phyloP scores from a whole-genome alignment of 2,888 invertebrate species.

The Graphium colonna region DNA sequence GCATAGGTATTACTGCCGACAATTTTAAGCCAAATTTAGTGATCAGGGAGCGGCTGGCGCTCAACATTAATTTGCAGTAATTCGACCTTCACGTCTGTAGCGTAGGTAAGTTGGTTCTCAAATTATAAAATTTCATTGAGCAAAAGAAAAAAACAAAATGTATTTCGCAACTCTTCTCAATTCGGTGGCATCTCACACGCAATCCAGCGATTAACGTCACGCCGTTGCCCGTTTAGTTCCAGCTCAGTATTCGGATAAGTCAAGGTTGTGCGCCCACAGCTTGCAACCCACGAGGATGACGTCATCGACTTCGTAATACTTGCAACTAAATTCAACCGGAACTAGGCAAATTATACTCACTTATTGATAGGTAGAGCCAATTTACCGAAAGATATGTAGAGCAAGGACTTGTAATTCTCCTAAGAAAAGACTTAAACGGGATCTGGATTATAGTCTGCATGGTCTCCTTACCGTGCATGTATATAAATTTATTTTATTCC shows the following conservation, averaged over 20 bases:
- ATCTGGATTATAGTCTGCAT: not conserved
- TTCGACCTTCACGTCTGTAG: not conserved
- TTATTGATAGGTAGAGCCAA: not conserved
- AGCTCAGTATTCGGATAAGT: slow-evolving; percentile 24
- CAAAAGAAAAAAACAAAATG: not conserved
- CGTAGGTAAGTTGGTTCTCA: not conserved
- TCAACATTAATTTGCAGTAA: not conserved
- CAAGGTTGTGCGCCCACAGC: slow-evolving; percentile 32
- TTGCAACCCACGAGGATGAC: slow-evolving; percentile 29
- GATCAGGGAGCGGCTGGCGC: not conserved
- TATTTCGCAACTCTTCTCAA: not conserved
- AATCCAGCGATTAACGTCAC: slow-evolving; percentile 17
- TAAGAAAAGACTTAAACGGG: slow-evolving; percentile 11
- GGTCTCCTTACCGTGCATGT: too few species aligned
- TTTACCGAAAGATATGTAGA: not conserved
- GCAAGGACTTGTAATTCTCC: not conserved
- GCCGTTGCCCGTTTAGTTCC: slow-evolving; percentile 22
- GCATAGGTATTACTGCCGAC: too few species aligned
- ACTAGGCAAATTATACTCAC: slow-evolving; percentile 12
- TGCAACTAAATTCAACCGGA: slow-evolving; percentile 13
- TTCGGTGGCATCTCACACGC: slow-evolving; percentile 22
- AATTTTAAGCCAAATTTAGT: too few species aligned
- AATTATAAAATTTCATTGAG: not conserved
- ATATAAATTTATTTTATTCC: too few species aligned
- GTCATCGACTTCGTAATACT: slow-evolving; percentile 27